Evolutionary conservation across 2,797 vertebrate genomes (phyloP), one percentile per base, ranked within the genome.

Genomic region (Tangara arthus): DNA sequence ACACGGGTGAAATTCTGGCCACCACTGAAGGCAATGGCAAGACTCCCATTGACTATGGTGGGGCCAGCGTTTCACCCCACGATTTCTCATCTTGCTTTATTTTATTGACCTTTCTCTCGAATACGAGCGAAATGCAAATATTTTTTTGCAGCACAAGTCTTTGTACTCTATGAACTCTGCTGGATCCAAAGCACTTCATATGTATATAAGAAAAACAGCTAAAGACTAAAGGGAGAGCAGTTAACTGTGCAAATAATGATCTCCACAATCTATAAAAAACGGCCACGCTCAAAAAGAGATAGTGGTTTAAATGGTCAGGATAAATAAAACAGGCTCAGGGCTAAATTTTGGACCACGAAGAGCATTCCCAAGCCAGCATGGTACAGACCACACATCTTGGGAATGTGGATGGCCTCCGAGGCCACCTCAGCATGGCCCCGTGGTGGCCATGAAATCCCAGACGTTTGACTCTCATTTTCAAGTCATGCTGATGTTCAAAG

Each of bases 131-230:
- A 60, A 95, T 92, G 96, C 88, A 95, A 97, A 96, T 95, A 92
- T 86, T 95, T 92, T 95, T 97, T 97, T 96, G 91, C 83, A 95
- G 96, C 87, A 84, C 72, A 91, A 96, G 93, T 41, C 97, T 97
- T 96, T 96, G 95, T 93, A 92, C 92, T 95, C 90, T 56, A 91
- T 97, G 89, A 96, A 92, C 92, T 96, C 94, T 81, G 87, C 91
- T 94, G 95, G 96, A 97, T 95, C 91, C 89, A 87, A 94, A 96
- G 96, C 44, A 90, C 88, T 95, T 95, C 79, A 66, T 86, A 95
- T 80, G 86, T 91, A 96, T 93, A 64, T 79, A 93, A 77, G 69
- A 93, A 89, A 88, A 92, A 91, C 90, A 95, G 90, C 37, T 34
- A 24, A 82, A 86, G 72, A 68, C 3, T 6, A 91, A 92, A 59